Evolutionary conservation across 2,888 invertebrate species (phyloP).

Genomic region (Allacma fusca): DNA sequence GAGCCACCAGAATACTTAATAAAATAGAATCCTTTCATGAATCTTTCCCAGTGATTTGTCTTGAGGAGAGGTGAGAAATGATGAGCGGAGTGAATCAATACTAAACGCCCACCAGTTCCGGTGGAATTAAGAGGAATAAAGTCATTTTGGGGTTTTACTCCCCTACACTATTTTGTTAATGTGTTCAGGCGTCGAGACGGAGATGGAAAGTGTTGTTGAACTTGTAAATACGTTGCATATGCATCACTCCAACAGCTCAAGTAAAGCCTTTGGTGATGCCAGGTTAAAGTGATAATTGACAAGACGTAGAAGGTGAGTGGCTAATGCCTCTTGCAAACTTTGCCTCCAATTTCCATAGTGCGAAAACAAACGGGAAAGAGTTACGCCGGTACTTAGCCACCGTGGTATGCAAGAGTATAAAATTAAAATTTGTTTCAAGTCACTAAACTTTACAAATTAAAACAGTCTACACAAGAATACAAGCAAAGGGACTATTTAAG

Average conservation of each 20-base stretch:
- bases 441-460: neutral
- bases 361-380: neutral
- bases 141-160: no score
- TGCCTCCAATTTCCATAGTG: neutral
- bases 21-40: no score
- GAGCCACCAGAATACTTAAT: no score
- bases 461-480: neutral
- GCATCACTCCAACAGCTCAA: neutral
- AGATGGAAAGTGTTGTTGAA: neutral
- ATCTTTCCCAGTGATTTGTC: no score
- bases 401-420: neutral
- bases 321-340: neutral
- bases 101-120: no score
- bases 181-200: no score
- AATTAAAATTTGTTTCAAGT: neutral
- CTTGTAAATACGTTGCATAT: neutral
- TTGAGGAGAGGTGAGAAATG: no score
- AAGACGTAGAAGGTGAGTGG: neutral
- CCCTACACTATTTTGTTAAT: no score
- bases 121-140: no score
- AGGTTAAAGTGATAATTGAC: neutral
- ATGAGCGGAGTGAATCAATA: no score
- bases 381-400: neutral
- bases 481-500: no score
- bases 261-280: neutral